These are phyloP conservation scores for Brachypodius melanocephalos DNA, from an alignment of 2,113 vertebrate species.

Conservation along the genomic window DNA sequence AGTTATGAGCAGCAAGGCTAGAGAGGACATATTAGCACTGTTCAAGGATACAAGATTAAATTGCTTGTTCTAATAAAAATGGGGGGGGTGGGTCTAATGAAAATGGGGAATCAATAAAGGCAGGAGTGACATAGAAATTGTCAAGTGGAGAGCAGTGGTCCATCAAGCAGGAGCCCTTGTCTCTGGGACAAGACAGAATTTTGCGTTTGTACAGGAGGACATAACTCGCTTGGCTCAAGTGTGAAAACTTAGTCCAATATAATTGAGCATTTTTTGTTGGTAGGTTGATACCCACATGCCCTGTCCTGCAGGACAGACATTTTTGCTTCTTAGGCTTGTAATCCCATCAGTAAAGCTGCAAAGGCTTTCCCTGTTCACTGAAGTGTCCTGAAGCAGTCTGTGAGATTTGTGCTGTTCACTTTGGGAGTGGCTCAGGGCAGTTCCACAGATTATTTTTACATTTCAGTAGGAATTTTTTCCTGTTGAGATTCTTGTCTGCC, in stretches of 20 bases:
- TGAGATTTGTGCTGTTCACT: background rate
- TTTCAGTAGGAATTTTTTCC: background rate
- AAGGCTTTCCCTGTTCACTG: background rate
- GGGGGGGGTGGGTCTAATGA: background rate
- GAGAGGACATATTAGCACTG: background rate
- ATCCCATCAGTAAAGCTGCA: background rate
- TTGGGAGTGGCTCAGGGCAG: background rate
- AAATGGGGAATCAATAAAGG: background rate
- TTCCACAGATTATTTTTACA: background rate
- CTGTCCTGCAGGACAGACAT: background rate
- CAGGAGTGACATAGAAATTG: background rate
- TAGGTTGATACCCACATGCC: background rate
- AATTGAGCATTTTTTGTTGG: background rate
- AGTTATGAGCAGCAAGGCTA: background rate
- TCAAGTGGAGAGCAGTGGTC: background rate
- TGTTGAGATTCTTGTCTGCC: background rate
- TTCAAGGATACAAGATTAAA: background rate
- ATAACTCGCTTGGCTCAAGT: background rate
- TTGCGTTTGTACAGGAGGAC: background rate
- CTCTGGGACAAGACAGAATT: background rate
- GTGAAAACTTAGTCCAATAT: background rate
- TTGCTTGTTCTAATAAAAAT: background rate
- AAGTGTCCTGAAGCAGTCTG: background rate
- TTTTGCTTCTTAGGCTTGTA: background rate
- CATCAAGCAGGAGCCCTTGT: background rate